Conservation (phyloP, 2,888 invertebrate species). For the Norana najaformis region DNA sequence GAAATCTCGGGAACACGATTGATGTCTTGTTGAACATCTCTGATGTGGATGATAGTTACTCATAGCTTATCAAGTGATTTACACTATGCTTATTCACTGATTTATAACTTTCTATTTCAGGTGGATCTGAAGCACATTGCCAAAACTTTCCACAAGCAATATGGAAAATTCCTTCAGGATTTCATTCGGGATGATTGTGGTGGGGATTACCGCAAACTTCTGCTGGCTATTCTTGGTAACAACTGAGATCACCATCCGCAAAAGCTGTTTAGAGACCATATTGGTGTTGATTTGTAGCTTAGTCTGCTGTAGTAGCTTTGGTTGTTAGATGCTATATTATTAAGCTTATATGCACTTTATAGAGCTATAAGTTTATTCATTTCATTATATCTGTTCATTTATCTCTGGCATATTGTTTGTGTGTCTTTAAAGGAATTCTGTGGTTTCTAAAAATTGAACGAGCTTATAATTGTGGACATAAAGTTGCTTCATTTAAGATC, state of each 20-base stretch:
- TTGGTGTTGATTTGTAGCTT: not conserved
- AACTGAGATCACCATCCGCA: constrained; percentile 34
- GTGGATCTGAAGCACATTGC: constrained; percentile 58
- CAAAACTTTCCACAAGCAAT: constrained; percentile 49
- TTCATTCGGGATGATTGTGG: constrained; percentile 54
- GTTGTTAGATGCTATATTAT: not conserved
- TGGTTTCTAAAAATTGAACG: not conserved
- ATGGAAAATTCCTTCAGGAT: constrained; percentile 51
- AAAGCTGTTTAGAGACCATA: not conserved
- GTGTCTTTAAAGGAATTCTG: not conserved
- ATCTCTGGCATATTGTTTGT: not conserved
- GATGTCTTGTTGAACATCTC: no score
- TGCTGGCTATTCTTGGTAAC: constrained; percentile 51
- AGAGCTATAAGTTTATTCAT: not conserved
- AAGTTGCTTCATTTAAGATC: not conserved
- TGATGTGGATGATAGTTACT: no score
- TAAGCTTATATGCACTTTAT: not conserved
- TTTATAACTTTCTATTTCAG: constrained; percentile 44
- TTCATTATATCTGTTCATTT: not conserved
- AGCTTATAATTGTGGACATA: not conserved
- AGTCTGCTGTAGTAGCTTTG: not conserved
- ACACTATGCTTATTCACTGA: no score
- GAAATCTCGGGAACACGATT: no score
- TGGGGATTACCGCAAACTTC: constrained; percentile 56
- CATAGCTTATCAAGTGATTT: no score